Evolutionary conservation across 2,797 vertebrate species (phyloP).

Genomic region (Pseudochirops corinnae): DNA sequence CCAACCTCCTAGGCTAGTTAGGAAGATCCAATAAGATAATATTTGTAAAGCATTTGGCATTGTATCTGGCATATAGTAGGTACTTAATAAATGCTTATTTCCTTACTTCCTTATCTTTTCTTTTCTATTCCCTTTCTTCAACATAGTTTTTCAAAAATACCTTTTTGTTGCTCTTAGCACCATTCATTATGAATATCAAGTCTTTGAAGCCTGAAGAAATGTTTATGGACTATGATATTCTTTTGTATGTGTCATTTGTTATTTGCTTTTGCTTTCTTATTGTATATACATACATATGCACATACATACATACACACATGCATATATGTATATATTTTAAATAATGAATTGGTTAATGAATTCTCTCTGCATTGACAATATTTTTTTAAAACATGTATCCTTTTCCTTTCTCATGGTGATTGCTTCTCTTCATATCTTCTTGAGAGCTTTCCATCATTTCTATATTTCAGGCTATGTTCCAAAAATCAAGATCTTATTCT

Average conservation of each 20-base stretch:
- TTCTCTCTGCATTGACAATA: neutral
- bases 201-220: neutral
- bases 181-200: neutral
- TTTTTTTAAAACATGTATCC: neutral
- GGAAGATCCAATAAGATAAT: neutral
- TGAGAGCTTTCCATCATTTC: neutral
- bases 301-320: neutral
- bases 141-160: neutral
- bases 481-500: neutral
- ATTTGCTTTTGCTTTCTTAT: neutral
- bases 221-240: neutral
- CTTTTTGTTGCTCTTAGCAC: neutral
- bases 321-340: neutral
- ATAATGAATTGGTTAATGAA: neutral
- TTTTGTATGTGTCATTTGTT: neutral
- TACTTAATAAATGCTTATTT: neutral
- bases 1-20: neutral
- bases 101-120: neutral
- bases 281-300: neutral
- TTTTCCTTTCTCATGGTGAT: neutral
- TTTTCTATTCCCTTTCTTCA: neutral
- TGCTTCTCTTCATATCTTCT: neutral
- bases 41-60: neutral
- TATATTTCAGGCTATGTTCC: neutral
- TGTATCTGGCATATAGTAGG: neutral